Conservation (phyloP, 1,140 invertebrate genomes). For the Ylistrum balloti region DNA sequence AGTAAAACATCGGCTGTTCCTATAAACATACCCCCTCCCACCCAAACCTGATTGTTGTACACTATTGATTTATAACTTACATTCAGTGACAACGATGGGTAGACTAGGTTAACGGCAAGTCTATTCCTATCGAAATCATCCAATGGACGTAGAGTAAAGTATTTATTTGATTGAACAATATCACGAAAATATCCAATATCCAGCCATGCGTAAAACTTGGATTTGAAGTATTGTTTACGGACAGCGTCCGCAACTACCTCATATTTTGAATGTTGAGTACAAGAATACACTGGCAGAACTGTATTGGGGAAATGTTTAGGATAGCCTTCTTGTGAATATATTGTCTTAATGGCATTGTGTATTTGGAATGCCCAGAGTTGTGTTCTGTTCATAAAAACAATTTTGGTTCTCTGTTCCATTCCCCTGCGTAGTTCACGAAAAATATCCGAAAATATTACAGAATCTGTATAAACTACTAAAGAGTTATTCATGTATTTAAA, state of each 20-base stretch:
- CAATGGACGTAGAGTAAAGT: conserved; percentile 66
- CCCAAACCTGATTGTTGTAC: conserved; percentile 63
- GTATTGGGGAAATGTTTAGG: conserved; percentile 73
- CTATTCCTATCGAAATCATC: conserved; percentile 60
- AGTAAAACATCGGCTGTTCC: conserved; percentile 58
- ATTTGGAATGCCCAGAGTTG: conserved; percentile 66
- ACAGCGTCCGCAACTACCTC: conserved; percentile 59
- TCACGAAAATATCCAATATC: conserved; percentile 74
- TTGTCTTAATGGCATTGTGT: conserved; percentile 61
- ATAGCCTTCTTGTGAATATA: conserved; percentile 65
- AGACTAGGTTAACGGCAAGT: conserved; percentile 62
- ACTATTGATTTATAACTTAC: conserved; percentile 57
- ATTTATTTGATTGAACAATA: conserved; percentile 51
- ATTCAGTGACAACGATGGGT: neutral
- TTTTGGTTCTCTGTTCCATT: conserved; percentile 59
- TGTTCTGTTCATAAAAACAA: conserved; percentile 61
- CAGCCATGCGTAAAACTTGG: conserved; percentile 69
- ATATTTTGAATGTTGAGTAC: conserved; percentile 70
- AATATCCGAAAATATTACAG: conserved; percentile 54
- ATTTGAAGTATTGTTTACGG: conserved; percentile 55
- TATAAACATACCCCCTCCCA: conserved; percentile 64
- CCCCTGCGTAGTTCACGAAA: conserved; percentile 57
- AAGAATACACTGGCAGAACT: conserved; percentile 68
- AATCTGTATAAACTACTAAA: conserved; percentile 70
- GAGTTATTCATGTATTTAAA: conserved; percentile 64